These are phyloP conservation scores for Hedya salicella DNA, from an alignment of 2,888 invertebrate genomes.

Conservation along the genomic window DNA sequence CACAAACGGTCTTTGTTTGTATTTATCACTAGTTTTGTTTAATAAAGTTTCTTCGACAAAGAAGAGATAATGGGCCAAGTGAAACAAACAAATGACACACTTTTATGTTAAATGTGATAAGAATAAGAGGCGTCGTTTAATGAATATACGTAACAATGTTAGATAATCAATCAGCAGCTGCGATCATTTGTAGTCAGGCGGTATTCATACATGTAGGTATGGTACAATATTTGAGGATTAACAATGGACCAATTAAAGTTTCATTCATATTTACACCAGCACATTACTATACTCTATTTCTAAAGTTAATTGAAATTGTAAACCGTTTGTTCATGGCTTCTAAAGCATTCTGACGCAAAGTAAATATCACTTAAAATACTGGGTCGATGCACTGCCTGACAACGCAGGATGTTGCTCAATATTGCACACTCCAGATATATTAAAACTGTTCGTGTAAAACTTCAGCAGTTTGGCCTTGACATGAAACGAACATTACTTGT, in stretches of 20 bases:
- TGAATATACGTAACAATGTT: slow-evolving; percentile 2
- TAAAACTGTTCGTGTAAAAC: slow-evolving; percentile 42
- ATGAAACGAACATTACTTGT: slow-evolving; percentile 7
- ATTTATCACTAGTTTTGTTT: slow-evolving; percentile 17
- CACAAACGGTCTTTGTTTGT: slow-evolving; percentile 14
- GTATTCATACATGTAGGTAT: neutral
- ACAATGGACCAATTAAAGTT: slow-evolving; percentile 1
- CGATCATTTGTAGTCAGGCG: neutral
- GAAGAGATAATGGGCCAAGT: slow-evolving; percentile 19
- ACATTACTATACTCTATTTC: slow-evolving; percentile 10
- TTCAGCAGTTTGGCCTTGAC: slow-evolving; percentile 10
- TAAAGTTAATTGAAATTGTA: slow-evolving; percentile 22
- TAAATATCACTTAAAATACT: slow-evolving; percentile 56
- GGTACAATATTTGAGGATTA: neutral
- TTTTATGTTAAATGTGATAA: slow-evolving; percentile 22
- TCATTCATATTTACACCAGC: neutral
- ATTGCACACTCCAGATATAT: slow-evolving; percentile 44
- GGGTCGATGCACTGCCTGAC: slow-evolving; percentile 60
- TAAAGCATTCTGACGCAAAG: slow-evolving; percentile 39
- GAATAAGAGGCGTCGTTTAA: slow-evolving; percentile 22
- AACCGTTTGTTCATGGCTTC: slow-evolving; percentile 33
- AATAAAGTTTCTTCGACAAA: slow-evolving; percentile 23
- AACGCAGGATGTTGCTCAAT: slow-evolving; percentile 54
- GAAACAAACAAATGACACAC: slow-evolving; percentile 24
- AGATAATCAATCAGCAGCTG: slow-evolving; percentile 21